Conservation (phyloP, 2,888 invertebrate species). For the Heliconius aoede region DNA sequence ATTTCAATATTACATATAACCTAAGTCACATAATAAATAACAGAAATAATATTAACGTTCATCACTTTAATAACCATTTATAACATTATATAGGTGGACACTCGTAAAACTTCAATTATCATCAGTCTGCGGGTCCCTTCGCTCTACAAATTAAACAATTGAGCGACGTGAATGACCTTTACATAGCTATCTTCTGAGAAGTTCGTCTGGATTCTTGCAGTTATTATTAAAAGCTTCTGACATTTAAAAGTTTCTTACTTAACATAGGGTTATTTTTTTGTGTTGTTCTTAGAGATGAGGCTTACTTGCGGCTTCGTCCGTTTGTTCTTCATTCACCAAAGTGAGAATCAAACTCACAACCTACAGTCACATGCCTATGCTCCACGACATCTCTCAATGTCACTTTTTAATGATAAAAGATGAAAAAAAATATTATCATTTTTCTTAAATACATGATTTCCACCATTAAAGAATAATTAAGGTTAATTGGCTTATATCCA, state of each 20-base stretch:
- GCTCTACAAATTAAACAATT: conserved; percentile 55
- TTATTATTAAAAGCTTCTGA: conserved; percentile 25
- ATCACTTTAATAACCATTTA: neutral
- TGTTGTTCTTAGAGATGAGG: too few species aligned
- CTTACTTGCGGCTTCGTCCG: too few species aligned
- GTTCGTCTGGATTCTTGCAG: conserved; percentile 27
- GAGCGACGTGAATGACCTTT: conserved; percentile 56
- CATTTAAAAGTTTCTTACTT: neutral
- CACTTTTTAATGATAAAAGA: neutral
- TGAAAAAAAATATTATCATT: neutral
- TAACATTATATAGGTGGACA: conserved; percentile 4
- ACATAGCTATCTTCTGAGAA: conserved; percentile 35
- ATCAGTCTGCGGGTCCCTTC: conserved; percentile 51
- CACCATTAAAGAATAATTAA: conserved; percentile 23
- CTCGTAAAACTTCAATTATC: conserved; percentile 34
- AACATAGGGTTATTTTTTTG: too few species aligned
- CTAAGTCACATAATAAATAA: neutral
- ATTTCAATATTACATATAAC: neutral
- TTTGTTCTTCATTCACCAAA: neutral
- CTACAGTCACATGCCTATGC: neutral
- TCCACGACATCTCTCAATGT: neutral
- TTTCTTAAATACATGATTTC: neutral
- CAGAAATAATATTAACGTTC: neutral
- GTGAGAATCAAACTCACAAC: neutral
- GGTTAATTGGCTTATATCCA: conserved; percentile 19